Evolutionary conservation across 1,140 invertebrate species (phyloP).

Genomic region (Conopomorpha cramerella): DNA sequence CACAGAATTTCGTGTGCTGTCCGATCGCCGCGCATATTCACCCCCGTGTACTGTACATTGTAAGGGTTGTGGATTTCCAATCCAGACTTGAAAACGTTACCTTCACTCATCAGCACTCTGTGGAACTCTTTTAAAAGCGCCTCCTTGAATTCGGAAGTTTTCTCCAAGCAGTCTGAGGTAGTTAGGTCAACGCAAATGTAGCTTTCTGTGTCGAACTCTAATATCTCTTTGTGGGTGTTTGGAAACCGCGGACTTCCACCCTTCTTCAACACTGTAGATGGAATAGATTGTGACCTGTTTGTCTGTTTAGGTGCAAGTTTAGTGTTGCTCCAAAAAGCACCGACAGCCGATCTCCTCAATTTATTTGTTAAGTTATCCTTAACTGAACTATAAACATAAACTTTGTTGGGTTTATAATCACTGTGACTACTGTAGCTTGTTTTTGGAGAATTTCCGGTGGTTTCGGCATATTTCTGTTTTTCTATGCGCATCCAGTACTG

Average conservation of each 20-base stretch:
- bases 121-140: slow-evolving; percentile 63
- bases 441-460: slow-evolving; percentile 22
- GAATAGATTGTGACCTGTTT: slow-evolving; percentile 11
- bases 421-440: slow-evolving; percentile 23
- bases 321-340: slow-evolving; percentile 17
- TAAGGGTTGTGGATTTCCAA: slow-evolving; percentile 62
- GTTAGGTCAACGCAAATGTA: slow-evolving; percentile 56
- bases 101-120: slow-evolving; percentile 64
- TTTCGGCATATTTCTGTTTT: slow-evolving; percentile 47
- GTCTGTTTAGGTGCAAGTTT: slow-evolving; percentile 13
- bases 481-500: slow-evolving; percentile 70
- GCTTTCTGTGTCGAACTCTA: slow-evolving; percentile 59
- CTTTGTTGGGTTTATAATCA: slow-evolving; percentile 18
- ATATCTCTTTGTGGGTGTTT: slow-evolving; percentile 55
- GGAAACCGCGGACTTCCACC: slow-evolving; percentile 62
- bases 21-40: slow-evolving; percentile 32
- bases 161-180: slow-evolving; percentile 41
- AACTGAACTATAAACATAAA: slow-evolving; percentile 11
- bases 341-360: slow-evolving; percentile 29
- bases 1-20: slow-evolving; percentile 55
- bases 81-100: slow-evolving; percentile 63
- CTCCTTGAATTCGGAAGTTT: slow-evolving; percentile 60
- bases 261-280: slow-evolving; percentile 27
- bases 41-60: slow-evolving; percentile 59
- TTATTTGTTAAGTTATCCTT: slow-evolving; percentile 18